These are phyloP conservation scores for Biston stratarius DNA, from an alignment of 2,888 invertebrate species.

Conservation along the genomic window DNA sequence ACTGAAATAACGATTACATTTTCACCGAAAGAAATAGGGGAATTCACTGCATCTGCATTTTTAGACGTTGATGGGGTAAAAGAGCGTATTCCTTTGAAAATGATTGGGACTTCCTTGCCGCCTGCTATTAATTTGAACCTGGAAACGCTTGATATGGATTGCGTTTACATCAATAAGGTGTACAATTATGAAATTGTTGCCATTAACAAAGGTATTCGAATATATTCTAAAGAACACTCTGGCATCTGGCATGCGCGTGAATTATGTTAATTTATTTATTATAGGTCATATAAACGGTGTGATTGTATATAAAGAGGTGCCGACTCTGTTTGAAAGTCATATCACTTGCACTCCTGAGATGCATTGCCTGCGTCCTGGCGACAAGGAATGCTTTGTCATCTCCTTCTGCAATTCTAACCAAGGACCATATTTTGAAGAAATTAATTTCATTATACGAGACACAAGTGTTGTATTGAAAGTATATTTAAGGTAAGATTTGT, in stretches of 20 bases:
- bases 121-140: conserved; percentile 85
- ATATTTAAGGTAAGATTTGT: conserved; percentile 82
- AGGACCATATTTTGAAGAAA: conserved; percentile 88
- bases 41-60: conserved; percentile 80
- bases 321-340: conserved; percentile 85
- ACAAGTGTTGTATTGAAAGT: conserved; percentile 84
- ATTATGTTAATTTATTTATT: conserved; percentile 44
- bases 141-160: conserved; percentile 84
- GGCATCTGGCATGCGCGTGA: conserved; percentile 35
- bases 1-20: conserved; percentile 85
- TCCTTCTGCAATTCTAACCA: conserved; percentile 86
- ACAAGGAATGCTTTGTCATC: conserved; percentile 82
- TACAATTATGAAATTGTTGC: conserved; percentile 88
- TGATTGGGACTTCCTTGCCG: conserved; percentile 86
- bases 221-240: conserved; percentile 31
- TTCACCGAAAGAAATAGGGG: conserved; percentile 82
- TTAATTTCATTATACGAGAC: conserved; percentile 86
- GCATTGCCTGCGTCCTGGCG: conserved; percentile 78
- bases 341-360: conserved; percentile 82
- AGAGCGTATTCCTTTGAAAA: conserved; percentile 80
- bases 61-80: conserved; percentile 86
- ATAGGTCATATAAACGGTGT: conserved; percentile 87
- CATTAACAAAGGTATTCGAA: conserved; percentile 80
- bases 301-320: conserved; percentile 75
- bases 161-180: conserved; percentile 85